A percentile compares a stretch with the other conserved stretches of the same genome.
Evolutionary conservation across 1,140 invertebrate genomes (phyloP).

Genomic region (Diprion similis): DNA sequence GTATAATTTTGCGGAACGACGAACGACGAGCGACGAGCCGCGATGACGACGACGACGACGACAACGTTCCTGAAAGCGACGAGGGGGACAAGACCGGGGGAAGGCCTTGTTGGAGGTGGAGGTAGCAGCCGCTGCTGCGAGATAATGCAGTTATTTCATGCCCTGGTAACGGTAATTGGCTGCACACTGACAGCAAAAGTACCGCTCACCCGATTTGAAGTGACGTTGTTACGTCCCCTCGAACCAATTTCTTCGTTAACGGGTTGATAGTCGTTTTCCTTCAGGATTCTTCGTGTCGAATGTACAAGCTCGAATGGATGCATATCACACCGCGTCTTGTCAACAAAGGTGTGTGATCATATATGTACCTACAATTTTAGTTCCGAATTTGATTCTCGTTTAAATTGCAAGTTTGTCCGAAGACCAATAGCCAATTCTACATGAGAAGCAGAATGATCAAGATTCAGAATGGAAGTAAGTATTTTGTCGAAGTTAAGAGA

Average conservation of each 20-base stretch:
- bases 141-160: conserved; percentile 60
- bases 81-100: conserved; percentile 13
- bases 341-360: no score
- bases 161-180: conserved; percentile 57
- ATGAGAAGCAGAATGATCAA: no score
- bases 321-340: no score
- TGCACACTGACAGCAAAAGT: conserved; percentile 52
- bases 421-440: no score
- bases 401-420: no score
- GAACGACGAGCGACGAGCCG: conserved; percentile 2
- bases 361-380: no score
- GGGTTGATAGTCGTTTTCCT: conserved; percentile 40
- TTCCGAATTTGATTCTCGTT: no score
- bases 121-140: conserved; percentile 51
- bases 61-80: background rate
- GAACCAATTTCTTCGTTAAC: conserved; percentile 54
- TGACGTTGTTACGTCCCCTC: conserved; percentile 48
- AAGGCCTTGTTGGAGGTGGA: conserved; percentile 14
- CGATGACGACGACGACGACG: conserved; percentile 25
- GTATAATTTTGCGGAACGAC: conserved; percentile 44
- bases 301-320: no score
- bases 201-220: conserved; percentile 42
- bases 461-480: no score
- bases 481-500: no score
- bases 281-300: background rate